Base-by-base conservation (phyloP, 1,140 invertebrate species). In the Cylas formicarius region DNA sequence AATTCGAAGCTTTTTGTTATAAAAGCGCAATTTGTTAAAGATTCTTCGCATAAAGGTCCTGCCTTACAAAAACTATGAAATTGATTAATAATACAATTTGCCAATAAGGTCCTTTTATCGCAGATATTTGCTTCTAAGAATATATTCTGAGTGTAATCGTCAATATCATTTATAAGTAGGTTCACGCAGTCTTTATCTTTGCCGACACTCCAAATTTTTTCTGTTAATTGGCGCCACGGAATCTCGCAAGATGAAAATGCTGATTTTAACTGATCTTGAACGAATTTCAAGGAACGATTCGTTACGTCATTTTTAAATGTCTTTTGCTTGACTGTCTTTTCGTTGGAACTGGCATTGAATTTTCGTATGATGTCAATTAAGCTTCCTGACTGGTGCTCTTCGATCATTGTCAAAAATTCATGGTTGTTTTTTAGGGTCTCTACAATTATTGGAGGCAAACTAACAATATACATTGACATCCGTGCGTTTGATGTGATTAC, bases 1-100 rank as follows among this genome's bases (percentile, higher is more conserved):
- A 95, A 65, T 74, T 97, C 90, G 67, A 97, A 99, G 2, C 95
- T 94, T 72, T 86, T 93, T 2, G 97, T 73, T 6, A 63, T 44
- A 43, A 66, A 62, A 3, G 54, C 60, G 48, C 58, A 61, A 31
- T 65, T 58, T 19, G 47, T 54, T 18, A 66, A 33, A 2, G 60
- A 61, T 55, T 66, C 63, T 44, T 63, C 55, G 37, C 63, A 66
- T 9, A 66, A 32, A 2, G 61, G 62, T 2, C 63, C 63, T 5
- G 62, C 51, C 44, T 58, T 55, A 40, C 57, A 62, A 31, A 51
- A 53, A 23, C 42, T 55, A 28, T 65, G 48, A 39, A 65, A 66
- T 2, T 58, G 54, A 35, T 58, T 59, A 2, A 57, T 44, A 22
- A 66, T 52, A 36, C 52, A 59, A 26, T 59, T 57, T 33, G 58